These are phyloP conservation scores for Tipula helvola DNA, from an alignment of 2,888 invertebrate species.

Conservation along the genomic window DNA sequence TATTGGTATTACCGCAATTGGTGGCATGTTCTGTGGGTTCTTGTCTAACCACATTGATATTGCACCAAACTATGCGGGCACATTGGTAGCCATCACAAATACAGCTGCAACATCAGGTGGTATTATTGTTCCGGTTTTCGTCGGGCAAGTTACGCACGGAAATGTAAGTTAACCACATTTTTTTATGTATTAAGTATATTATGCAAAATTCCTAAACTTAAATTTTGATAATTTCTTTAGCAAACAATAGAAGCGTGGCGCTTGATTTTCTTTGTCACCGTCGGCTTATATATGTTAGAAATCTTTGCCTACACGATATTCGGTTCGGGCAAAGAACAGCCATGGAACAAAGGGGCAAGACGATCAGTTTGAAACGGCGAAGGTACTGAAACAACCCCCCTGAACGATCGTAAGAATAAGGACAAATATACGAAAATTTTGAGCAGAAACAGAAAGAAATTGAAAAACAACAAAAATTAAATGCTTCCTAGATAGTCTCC, in stretches of 20 bases:
- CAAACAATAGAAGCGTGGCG: conserved; percentile 65
- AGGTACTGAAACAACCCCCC: conserved; percentile 34
- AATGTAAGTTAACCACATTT: conserved; percentile 45
- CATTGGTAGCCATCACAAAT: conserved; percentile 68
- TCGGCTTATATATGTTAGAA: conserved; percentile 53
- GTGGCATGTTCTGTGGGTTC: conserved; percentile 75
- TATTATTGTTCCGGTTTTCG: conserved; percentile 57
- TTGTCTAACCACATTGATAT: conserved; percentile 76
- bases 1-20: conserved; percentile 50
- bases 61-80: conserved; percentile 71
- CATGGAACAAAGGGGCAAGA: conserved; percentile 37
- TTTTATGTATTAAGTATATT: neutral
- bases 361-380: conserved; percentile 25
- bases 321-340: conserved; percentile 48
- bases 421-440: neutral
- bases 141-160: conserved; percentile 55
- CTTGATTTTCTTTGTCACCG: conserved; percentile 62
- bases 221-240: conserved; percentile 32
- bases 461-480: neutral
- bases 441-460: neutral
- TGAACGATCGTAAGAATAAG: neutral
- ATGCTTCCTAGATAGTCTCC: neutral
- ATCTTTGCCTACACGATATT: conserved; percentile 45
- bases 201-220: neutral
- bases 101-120: conserved; percentile 69